phyloP scores from a whole-genome alignment of 2,888 invertebrate species.

The Pheosia gnoma region DNA sequence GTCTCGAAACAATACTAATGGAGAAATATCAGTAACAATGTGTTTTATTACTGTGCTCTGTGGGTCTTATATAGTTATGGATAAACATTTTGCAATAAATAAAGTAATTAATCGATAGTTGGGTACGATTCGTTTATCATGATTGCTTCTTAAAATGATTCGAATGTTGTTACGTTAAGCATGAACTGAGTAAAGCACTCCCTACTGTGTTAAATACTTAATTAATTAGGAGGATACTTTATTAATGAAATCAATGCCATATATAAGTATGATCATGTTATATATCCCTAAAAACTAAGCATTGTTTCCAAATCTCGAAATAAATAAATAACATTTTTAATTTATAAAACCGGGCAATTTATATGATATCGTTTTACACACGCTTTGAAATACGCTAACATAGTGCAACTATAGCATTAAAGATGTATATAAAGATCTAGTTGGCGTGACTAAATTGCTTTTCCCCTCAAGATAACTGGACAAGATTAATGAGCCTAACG shows the following conservation, averaged over 20 bases:
- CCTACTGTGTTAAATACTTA: too few species aligned
- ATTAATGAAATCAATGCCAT: too few species aligned
- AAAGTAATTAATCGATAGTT: neutral
- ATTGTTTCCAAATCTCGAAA: too few species aligned
- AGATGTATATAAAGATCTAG: constrained; percentile 38
- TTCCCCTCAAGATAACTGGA: constrained; percentile 76
- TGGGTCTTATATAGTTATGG: neutral
- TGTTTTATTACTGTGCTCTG: neutral
- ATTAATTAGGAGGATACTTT: too few species aligned
- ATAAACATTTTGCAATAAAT: neutral
- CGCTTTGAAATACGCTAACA: constrained; percentile 23
- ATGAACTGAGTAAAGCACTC: too few species aligned
- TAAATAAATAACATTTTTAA: too few species aligned
- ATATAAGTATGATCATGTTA: too few species aligned
- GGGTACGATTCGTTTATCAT: too few species aligned
- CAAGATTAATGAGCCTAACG: constrained; percentile 83
- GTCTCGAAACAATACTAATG: constrained; percentile 23
- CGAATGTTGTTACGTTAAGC: too few species aligned
- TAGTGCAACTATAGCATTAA: constrained; percentile 40
- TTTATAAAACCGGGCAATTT: neutral
- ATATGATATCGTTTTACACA: neutral
- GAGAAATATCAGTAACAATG: neutral
- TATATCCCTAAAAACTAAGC: too few species aligned
- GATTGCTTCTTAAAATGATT: too few species aligned
- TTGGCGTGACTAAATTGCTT: constrained; percentile 54